phyloP scores from a whole-genome alignment of 2,888 invertebrate species.

The Blera fallax region DNA sequence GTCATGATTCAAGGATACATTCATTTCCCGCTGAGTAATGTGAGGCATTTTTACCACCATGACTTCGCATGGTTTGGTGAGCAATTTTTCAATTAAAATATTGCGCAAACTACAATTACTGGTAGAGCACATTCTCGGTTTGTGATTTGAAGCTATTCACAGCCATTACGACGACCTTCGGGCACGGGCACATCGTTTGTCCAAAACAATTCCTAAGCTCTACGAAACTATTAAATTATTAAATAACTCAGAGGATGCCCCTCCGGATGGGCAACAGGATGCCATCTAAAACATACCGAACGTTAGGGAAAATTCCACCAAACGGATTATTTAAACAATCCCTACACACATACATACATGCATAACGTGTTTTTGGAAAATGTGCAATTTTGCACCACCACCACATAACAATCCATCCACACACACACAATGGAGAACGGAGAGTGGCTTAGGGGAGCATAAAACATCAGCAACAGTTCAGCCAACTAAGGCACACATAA shows the following conservation, averaged over 20 bases:
- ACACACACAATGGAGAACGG: conserved; percentile 6
- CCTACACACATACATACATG: neutral
- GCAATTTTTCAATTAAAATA: conserved; percentile 57
- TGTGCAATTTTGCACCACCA: conserved; percentile 53
- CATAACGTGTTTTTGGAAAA: conserved; percentile 10
- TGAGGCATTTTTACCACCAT: too few relatives aligned
- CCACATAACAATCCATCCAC: conserved; percentile 45
- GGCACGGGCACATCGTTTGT: neutral
- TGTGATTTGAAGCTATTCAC: conserved; percentile 23
- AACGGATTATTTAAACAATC: conserved; percentile 57
- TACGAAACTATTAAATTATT: conserved; percentile 50
- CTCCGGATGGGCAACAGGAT: conserved; percentile 15
- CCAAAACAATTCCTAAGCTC: conserved; percentile 27
- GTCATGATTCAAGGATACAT: too few relatives aligned
- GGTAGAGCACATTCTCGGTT: conserved; percentile 21
- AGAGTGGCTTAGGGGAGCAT: neutral
- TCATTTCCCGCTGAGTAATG: too few relatives aligned
- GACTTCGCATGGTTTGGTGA: neutral
- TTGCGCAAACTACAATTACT: conserved; percentile 38
- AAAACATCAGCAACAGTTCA: conserved; percentile 49
- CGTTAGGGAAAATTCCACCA: conserved; percentile 23
- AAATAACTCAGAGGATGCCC: conserved; percentile 21
- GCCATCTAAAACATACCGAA: conserved; percentile 10
- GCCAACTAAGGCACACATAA: conserved; percentile 15
- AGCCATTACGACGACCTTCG: conserved; percentile 4